Evolutionary conservation across 1,140 invertebrate species (phyloP).

Genomic region (Caenorhabditis remanei): DNA sequence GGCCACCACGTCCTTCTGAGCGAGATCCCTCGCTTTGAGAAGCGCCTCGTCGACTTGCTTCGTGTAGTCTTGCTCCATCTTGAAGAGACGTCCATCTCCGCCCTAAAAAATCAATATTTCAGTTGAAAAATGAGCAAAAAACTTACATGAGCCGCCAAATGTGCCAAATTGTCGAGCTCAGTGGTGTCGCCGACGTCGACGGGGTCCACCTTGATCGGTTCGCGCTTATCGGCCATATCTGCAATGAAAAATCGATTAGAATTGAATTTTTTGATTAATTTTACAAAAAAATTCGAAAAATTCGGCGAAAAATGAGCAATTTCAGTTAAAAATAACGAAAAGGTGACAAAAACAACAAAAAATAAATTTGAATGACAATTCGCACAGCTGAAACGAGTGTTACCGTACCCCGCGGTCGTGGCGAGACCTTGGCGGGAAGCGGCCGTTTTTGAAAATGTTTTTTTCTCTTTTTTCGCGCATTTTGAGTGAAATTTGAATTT

Average conservation of each 20-base stretch:
- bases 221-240: constrained; percentile 49
- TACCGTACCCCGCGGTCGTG: constrained; percentile 10
- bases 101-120: constrained; percentile 5
- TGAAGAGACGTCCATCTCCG: constrained; percentile 80
- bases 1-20: constrained; percentile 88
- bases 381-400: constrained; percentile 30
- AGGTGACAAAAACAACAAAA: background rate
- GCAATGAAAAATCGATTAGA: background rate
- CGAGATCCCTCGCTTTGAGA: constrained; percentile 89
- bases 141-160: constrained; percentile 61
- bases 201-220: constrained; percentile 62
- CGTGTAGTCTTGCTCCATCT: constrained; percentile 97
- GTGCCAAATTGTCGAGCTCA: constrained; percentile 59
- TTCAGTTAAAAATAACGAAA: background rate
- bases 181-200: constrained; percentile 39
- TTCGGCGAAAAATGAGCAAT: background rate
- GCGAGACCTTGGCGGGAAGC: constrained; percentile 10
- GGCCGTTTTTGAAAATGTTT: background rate
- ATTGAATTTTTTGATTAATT: background rate
- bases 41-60: constrained; percentile 93
- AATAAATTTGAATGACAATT: constrained; percentile 41
- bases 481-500: background rate
- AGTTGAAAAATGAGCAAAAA: background rate
- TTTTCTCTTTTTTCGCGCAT: background rate
- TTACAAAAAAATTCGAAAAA: background rate